Conservation (phyloP, 2,113 vertebrate genomes). For the Oryzias melastigma region DNA sequence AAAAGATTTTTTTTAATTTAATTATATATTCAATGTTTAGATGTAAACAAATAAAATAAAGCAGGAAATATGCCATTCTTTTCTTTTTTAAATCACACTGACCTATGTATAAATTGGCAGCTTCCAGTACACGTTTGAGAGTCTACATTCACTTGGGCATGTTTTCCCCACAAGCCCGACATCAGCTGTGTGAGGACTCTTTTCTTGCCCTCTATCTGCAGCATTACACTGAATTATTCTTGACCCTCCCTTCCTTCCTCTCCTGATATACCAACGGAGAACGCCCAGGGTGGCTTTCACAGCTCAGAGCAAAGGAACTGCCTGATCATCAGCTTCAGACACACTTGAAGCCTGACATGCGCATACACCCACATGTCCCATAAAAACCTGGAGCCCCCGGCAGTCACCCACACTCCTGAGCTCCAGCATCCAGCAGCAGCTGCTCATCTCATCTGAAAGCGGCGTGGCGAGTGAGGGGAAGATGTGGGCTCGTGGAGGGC, state of each 20-base stretch:
- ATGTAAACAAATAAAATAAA: too few relatives aligned
- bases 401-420: conserved; percentile 33
- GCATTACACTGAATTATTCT: conserved; percentile 50
- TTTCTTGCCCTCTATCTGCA: conserved; percentile 35
- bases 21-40: too few relatives aligned
- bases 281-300: conserved; percentile 66
- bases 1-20: too few relatives aligned
- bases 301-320: conserved; percentile 55
- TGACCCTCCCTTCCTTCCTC: conserved; percentile 76
- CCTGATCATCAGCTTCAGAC: conserved; percentile 53
- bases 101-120: too few relatives aligned
- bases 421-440: not conserved
- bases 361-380: conserved; percentile 14
- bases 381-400: conserved; percentile 25
- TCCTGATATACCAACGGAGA: conserved; percentile 65
- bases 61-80: too few relatives aligned
- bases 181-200: conserved; percentile 2
- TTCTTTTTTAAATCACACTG: too few relatives aligned
- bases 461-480: conserved; percentile 7
- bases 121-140: too few relatives aligned
- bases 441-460: conserved; percentile 2
- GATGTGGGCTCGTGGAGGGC: conserved; percentile 43
- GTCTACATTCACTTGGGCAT: too few relatives aligned
- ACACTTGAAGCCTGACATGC: conserved; percentile 7
- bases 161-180: not conserved